Evolutionary conservation across 2,797 vertebrate genomes (phyloP).

Genomic region (Mus spretus): DNA sequence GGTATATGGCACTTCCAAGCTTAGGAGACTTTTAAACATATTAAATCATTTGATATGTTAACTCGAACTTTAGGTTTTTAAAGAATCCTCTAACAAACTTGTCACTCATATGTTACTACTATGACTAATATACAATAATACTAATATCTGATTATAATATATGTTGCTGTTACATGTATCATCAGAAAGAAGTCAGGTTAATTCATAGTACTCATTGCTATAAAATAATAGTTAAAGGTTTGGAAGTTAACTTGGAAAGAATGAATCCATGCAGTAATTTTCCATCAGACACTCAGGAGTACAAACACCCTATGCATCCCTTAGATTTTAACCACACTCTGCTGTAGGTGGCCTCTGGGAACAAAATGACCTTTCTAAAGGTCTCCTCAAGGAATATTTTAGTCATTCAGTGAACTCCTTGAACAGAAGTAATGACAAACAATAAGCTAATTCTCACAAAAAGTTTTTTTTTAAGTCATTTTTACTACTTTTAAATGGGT

Average conservation of each 20-base stretch:
- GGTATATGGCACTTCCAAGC: not conserved
- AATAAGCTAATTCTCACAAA: slow-evolving; percentile 89
- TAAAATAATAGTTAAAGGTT: slow-evolving; percentile 51
- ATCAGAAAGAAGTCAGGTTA: not conserved
- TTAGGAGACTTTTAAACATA: slow-evolving; percentile 10
- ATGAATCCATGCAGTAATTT: slow-evolving; percentile 71
- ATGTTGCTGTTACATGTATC: not conserved
- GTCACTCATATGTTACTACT: not conserved
- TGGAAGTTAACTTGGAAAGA: slow-evolving; percentile 57
- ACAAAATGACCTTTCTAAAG: slow-evolving; percentile 81
- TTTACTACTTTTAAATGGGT: slow-evolving; percentile 91
- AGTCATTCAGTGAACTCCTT: slow-evolving; percentile 85
- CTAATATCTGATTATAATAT: not conserved
- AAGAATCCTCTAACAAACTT: slow-evolving; percentile 3
- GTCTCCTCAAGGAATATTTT: slow-evolving; percentile 78
- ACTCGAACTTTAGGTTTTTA: not conserved
- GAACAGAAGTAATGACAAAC: slow-evolving; percentile 88
- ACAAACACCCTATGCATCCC: slow-evolving; percentile 30
- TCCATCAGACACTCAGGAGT: slow-evolving; percentile 72
- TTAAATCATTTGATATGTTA: not conserved
- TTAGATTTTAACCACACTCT: not conserved
- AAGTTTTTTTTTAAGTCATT: slow-evolving; percentile 82
- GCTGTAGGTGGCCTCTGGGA: slow-evolving; percentile 71
- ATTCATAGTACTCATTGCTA: not conserved
- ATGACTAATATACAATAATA: too few relatives aligned